phyloP scores from a whole-genome alignment of 2,888 invertebrate species.

The Tetranychus piercei region DNA sequence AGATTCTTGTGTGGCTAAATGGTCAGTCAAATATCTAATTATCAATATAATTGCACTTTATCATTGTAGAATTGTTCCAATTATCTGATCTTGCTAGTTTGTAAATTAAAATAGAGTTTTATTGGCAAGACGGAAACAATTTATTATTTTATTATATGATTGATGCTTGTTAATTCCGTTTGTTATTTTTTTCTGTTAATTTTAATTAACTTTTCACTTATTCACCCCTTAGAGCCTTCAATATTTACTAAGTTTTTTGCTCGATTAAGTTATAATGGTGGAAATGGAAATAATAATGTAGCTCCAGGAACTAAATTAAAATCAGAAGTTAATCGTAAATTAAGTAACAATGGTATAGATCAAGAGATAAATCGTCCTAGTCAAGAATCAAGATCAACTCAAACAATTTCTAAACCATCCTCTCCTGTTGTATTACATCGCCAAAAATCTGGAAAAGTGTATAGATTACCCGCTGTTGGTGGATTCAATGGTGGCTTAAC shows the following conservation, averaged over 20 bases:
- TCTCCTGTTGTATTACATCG: background rate
- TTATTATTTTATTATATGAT: background rate
- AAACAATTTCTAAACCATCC: background rate
- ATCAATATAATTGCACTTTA: too few species aligned
- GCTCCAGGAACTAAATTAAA: too few species aligned
- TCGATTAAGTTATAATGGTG: background rate
- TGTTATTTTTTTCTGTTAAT: too few species aligned
- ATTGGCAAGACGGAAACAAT: background rate
- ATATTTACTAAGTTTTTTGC: constrained; percentile 3
- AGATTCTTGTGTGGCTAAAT: too few species aligned
- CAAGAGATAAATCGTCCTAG: background rate
- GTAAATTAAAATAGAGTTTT: background rate
- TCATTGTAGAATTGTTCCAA: too few species aligned
- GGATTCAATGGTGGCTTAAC: background rate
- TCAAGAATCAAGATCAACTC: background rate
- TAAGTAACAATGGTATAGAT: background rate
- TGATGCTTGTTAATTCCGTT: background rate
- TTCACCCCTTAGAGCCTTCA: background rate
- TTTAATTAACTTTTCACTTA: too few species aligned
- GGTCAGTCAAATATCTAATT: too few species aligned
- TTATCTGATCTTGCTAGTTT: background rate
- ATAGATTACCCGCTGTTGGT: background rate
- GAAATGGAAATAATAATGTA: background rate
- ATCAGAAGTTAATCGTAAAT: background rate
- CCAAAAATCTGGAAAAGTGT: background rate